Conservation (phyloP, 2,113 vertebrate genomes). For the Indicator maculatus region DNA sequence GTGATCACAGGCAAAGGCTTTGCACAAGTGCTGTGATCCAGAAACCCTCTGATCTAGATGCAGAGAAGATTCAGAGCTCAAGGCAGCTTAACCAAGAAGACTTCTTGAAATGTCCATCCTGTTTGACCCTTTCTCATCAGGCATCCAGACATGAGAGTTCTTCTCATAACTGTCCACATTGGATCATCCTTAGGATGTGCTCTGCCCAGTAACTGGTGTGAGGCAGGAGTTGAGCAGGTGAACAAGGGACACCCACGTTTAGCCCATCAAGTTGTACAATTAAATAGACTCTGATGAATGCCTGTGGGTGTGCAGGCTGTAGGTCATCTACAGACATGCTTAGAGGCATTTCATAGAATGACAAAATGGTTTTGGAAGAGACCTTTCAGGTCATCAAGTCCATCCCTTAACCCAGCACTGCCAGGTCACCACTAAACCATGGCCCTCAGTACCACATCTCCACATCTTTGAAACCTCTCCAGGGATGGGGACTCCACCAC, state of each 20-base stretch:
- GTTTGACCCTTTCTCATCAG: background rate
- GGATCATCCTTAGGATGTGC: background rate
- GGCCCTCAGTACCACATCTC: no score
- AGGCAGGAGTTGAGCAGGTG: background rate
- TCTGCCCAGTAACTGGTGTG: background rate
- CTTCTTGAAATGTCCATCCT: background rate
- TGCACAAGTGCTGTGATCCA: background rate
- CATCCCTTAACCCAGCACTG: no score
- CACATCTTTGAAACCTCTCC: no score
- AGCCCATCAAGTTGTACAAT: background rate
- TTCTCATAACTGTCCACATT: background rate
- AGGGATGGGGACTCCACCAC: no score
- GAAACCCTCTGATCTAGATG: background rate
- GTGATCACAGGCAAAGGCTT: background rate
- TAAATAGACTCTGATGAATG: background rate
- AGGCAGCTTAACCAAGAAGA: background rate
- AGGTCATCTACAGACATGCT: background rate
- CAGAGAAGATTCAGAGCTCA: background rate
- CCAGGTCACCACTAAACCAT: no score
- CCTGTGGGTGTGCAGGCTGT: background rate
- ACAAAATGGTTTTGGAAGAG: no score
- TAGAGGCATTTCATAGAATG: background rate
- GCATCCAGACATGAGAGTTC: background rate
- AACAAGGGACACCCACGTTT: accelerated
- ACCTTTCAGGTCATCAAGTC: no score